Percentiles rank a stretch among this genome's conserved stretches.
These are phyloP conservation scores for Willisornis vidua DNA, from an alignment of 2,113 vertebrate species.

Conservation along the genomic window DNA sequence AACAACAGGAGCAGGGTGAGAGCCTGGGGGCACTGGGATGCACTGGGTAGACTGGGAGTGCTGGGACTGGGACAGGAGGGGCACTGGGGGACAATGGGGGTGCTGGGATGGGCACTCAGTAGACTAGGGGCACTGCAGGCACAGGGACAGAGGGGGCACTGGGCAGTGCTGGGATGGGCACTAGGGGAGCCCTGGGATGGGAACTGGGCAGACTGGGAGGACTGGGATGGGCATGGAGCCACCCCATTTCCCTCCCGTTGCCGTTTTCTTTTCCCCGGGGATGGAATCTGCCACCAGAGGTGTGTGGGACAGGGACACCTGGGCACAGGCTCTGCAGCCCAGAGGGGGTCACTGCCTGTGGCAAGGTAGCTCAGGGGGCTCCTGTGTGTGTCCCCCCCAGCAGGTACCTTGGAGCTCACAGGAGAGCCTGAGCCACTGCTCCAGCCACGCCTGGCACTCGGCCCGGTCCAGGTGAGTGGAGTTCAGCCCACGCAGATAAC, in stretches of 20 bases:
- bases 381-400: rapidly evolving
- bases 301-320: rapidly evolving
- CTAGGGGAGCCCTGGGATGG: neutral
- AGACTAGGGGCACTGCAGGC: neutral
- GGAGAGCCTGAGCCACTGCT: constrained; percentile 88
- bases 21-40: neutral
- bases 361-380: rapidly evolving
- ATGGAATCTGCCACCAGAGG: neutral
- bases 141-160: neutral
- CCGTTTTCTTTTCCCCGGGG: rapidly evolving
- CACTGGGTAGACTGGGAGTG: neutral
- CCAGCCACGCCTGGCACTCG: constrained; percentile 85
- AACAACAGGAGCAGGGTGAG: neutral
- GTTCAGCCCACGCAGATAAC: constrained; percentile 86
- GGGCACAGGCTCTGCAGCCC: neutral
- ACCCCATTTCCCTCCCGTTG: neutral
- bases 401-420: constrained; percentile 83
- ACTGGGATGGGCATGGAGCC: neutral
- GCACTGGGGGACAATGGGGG: neutral
- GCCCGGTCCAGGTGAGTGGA: constrained; percentile 63
- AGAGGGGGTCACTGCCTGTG: rapidly evolving
- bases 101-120: no score
- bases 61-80: neutral
- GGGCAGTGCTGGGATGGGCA: neutral
- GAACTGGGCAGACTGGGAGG: neutral